Conservation (phyloP, 2,888 invertebrate species). For the Drosophila borborema region DNA sequence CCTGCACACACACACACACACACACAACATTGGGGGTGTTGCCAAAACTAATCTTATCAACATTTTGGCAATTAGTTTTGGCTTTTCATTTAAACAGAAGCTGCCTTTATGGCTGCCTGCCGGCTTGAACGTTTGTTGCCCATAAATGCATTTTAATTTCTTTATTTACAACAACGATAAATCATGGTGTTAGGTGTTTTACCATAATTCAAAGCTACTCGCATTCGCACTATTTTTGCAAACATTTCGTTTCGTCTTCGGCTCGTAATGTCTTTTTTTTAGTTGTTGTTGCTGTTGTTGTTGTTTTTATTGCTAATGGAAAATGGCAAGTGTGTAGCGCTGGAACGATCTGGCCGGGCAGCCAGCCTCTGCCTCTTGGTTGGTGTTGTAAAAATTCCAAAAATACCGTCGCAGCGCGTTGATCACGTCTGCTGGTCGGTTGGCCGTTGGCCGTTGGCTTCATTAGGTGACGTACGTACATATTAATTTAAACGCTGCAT, state of each 20-base stretch:
- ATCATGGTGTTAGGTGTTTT: slow-evolving; percentile 73
- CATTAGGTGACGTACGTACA: slow-evolving; percentile 76
- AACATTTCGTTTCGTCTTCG: slow-evolving; percentile 47
- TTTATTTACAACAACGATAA: slow-evolving; percentile 78
- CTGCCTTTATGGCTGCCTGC: slow-evolving; percentile 23
- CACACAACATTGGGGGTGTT: slow-evolving; percentile 37
- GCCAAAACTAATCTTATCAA: slow-evolving; percentile 70
- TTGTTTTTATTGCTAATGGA: slow-evolving; percentile 48
- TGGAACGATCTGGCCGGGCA: neutral
- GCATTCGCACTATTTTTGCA: slow-evolving; percentile 59
- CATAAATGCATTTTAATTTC: slow-evolving; percentile 81
- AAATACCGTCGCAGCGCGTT: slow-evolving; percentile 70
- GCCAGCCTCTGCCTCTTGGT: slow-evolving; percentile 20
- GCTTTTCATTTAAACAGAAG: slow-evolving; percentile 55
- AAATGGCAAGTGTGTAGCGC: slow-evolving; percentile 45
- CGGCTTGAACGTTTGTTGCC: slow-evolving; percentile 37
- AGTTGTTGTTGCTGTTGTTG: neutral
- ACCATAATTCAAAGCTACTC: slow-evolving; percentile 72
- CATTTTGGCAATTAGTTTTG: slow-evolving; percentile 75
- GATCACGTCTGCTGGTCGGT: slow-evolving; percentile 55
- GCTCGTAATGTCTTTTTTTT: slow-evolving; percentile 4
- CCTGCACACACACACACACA: slow-evolving; percentile 16
- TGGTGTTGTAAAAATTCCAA: slow-evolving; percentile 76
- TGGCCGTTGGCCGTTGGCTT: slow-evolving; percentile 48
- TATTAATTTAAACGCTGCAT: slow-evolving; percentile 75